These are phyloP conservation scores for Bombus fervidus DNA, from an alignment of 1,140 invertebrate genomes.

Conservation along the genomic window DNA sequence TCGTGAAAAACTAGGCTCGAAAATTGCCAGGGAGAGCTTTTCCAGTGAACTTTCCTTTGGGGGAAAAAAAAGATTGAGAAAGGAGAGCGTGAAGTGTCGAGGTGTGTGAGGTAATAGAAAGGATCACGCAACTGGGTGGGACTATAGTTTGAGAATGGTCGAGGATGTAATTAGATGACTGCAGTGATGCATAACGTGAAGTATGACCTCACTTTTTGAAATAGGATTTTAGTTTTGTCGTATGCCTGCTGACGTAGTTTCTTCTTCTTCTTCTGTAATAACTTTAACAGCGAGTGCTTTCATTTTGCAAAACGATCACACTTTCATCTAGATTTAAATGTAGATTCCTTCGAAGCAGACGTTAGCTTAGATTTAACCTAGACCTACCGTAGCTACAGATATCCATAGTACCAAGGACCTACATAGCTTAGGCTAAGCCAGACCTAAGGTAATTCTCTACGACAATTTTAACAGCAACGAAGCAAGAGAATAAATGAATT, in stretches of 20 bases:
- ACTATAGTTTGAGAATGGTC: background rate
- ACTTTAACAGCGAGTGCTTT: no score
- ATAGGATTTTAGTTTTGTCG: background rate
- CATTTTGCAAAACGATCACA: no score
- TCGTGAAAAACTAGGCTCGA: background rate
- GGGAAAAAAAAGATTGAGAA: background rate
- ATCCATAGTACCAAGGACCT: background rate
- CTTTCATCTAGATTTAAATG: background rate
- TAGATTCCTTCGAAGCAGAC: background rate
- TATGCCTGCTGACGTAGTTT: no score
- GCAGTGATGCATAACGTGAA: background rate
- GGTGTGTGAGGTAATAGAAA: background rate
- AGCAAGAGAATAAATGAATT: background rate
- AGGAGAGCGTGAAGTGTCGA: background rate
- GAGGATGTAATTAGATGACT: background rate
- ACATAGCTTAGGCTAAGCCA: background rate
- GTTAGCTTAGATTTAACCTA: background rate
- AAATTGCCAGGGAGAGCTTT: no score
- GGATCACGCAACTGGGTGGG: background rate
- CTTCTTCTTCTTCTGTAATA: no score
- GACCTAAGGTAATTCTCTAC: background rate
- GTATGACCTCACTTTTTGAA: background rate
- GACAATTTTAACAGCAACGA: background rate
- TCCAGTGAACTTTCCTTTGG: background rate
- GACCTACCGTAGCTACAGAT: no score